Evolutionary conservation across 2,888 invertebrate genomes (phyloP).

Genomic region (Melieria picta): DNA sequence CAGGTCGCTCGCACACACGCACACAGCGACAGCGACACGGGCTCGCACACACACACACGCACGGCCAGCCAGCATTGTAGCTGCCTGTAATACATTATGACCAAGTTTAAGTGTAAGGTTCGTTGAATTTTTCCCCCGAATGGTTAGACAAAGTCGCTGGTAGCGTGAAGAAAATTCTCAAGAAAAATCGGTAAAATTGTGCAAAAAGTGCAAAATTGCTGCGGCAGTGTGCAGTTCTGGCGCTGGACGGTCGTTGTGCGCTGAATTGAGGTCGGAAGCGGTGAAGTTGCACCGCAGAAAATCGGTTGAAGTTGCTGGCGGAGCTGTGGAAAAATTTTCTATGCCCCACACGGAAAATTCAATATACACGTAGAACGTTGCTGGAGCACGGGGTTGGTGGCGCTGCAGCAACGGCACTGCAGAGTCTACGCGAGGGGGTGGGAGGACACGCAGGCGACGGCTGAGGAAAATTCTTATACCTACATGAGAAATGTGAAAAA

Average conservation of each 20-base stretch:
- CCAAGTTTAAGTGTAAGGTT: constrained; percentile 57
- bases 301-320: constrained; percentile 35
- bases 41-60: constrained; percentile 23
- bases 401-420: constrained; percentile 27
- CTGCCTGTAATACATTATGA: constrained; percentile 54
- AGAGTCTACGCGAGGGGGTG: constrained; percentile 45
- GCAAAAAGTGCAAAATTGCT: constrained; percentile 32
- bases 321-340: constrained; percentile 42
- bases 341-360: constrained; percentile 47
- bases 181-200: constrained; percentile 44
- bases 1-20: constrained; percentile 30
- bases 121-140: constrained; percentile 64
- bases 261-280: constrained; percentile 26
- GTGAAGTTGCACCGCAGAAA: constrained; percentile 36
- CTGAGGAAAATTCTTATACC: constrained; percentile 50
- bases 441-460: constrained; percentile 41
- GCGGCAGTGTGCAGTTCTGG: constrained; percentile 21
- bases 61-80: constrained; percentile 16
- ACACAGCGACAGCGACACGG: constrained; percentile 5
- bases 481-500: constrained; percentile 48
- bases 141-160: constrained; percentile 64
- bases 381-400: constrained; percentile 37
- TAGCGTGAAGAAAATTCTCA: constrained; percentile 54
- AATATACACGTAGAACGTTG: constrained; percentile 47
- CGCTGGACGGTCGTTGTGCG: constrained; percentile 20